Conservation (phyloP, 1,140 invertebrate species). For the Drosophila orena region DNA sequence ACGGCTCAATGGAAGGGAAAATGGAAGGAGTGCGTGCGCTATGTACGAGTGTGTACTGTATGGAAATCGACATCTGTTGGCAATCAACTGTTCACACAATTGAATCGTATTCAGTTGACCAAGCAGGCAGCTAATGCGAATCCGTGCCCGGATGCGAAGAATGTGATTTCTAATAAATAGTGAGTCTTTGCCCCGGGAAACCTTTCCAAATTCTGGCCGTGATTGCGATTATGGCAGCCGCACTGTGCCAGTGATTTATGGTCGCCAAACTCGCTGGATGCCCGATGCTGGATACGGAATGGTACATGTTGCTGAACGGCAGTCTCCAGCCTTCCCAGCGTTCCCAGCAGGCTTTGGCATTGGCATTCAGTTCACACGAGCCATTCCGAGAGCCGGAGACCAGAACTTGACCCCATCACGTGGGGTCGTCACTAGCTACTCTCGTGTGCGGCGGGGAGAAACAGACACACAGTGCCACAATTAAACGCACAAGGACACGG, state of each 20-base stretch:
- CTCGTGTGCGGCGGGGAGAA: background rate
- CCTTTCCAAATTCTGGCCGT: background rate
- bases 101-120: conserved; percentile 45
- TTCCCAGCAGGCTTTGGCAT: conserved; percentile 8
- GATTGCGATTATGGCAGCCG: conserved; percentile 7
- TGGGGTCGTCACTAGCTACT: conserved; percentile 16
- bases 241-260: conserved; percentile 35
- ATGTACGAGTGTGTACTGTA: too few species aligned
- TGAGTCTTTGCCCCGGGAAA: background rate
- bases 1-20: background rate
- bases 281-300: background rate
- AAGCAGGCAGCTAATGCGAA: conserved; percentile 23
- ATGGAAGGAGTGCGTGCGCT: background rate
- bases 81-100: conserved; percentile 40
- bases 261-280: conserved; percentile 29
- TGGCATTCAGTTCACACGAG: conserved; percentile 23
- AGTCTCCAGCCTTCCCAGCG: too few species aligned
- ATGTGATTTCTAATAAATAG: conserved; percentile 41
- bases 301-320: background rate
- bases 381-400: conserved; percentile 7
- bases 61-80: conserved; percentile 42
- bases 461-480: conserved; percentile 14
- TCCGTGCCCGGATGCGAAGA: conserved; percentile 13
- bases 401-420: conserved; percentile 1
- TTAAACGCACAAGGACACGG: conserved; percentile 21